Base-by-base conservation (phyloP, 2,113 vertebrate species). In the Dasyprocta punctata region DNA sequence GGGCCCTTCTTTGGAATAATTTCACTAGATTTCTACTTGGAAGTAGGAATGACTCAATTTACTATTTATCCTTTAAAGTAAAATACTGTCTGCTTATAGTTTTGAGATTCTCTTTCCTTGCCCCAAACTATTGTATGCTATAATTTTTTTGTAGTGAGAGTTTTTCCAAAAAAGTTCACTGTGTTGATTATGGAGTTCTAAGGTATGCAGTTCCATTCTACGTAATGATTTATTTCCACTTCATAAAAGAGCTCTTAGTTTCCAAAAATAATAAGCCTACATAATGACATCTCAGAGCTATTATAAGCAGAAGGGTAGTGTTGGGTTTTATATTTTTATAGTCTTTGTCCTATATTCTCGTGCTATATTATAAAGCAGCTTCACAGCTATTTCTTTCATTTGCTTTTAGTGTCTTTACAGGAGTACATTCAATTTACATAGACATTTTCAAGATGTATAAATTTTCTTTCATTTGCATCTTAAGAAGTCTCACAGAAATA, bases 371-470 rank as follows among this genome's bases (percentile, higher is more conserved):
- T 67, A 17, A 86, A 80, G 73, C 38, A 69, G 19, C 47, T 80
- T 93, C 67, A 95, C 11, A 73, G n/a, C 28, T 38, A 89, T 97
- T 92, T 78, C 41, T 97, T 92, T 78, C 47, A 82, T 86, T 93
- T 91, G 38, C 47, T 86, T 95, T 94, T 49, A 56, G 19, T 41
- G 83, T 11, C 60, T 94, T 95, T 90, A 78, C 81, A 41, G 7
- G 14, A 60, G 2, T 92, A 26, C 7, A 38, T 4, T 52, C 30
- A 65, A 2, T 75, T 60, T 92, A 71, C 11, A 38, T 54, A 88
- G 63, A 94, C 93, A n/a, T 75, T 86, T 67, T 93, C n/a, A 26
- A 89, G 47, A 16, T 75, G 28, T 77, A 0, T 95, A 33, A 86
- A 13, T 56, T 12, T 78, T 81, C 28, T 95, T 71, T 78, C 41